phyloP scores from a whole-genome alignment of 1,140 invertebrate genomes.

The Venturia canescens region DNA sequence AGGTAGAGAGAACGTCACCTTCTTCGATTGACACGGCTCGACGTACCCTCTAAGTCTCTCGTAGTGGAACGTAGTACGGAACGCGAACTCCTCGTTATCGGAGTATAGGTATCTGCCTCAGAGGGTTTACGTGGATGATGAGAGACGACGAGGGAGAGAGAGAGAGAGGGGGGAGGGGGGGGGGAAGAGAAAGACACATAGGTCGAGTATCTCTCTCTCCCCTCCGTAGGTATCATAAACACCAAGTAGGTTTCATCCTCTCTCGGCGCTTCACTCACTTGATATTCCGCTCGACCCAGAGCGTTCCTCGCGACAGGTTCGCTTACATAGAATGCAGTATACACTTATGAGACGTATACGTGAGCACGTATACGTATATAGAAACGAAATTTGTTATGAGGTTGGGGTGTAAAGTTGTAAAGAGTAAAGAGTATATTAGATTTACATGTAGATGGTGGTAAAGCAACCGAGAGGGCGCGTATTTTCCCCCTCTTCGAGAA shows the following conservation, averaged over 20 bases:
- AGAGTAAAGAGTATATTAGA: slow-evolving; percentile 58
- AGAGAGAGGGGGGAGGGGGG: background rate
- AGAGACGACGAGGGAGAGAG: background rate
- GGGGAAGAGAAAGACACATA: background rate
- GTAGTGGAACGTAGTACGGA: background rate
- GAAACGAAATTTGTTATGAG: slow-evolving; percentile 4
- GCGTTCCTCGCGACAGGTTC: background rate
- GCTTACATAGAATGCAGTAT: slow-evolving; percentile 3
- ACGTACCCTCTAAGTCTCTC: slow-evolving; percentile 11
- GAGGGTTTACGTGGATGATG: background rate
- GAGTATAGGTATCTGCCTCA: background rate
- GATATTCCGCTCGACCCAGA: slow-evolving; percentile 7
- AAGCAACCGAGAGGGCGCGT: slow-evolving; percentile 55
- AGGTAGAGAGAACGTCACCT: background rate
- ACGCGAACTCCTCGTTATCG: slow-evolving; percentile 10
- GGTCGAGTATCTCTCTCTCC: background rate
- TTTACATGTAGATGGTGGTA: slow-evolving; percentile 67
- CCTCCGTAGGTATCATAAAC: background rate
- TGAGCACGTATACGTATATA: background rate
- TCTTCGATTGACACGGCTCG: slow-evolving; percentile 16
- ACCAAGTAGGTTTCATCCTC: background rate
- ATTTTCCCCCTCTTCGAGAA: slow-evolving; percentile 18
- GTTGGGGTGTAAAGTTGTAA: background rate
- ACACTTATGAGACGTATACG: background rate
- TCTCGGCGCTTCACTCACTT: background rate